These are phyloP conservation scores for Drosophila triauraria DNA, from an alignment of 1,140 invertebrate genomes.

Conservation along the genomic window DNA sequence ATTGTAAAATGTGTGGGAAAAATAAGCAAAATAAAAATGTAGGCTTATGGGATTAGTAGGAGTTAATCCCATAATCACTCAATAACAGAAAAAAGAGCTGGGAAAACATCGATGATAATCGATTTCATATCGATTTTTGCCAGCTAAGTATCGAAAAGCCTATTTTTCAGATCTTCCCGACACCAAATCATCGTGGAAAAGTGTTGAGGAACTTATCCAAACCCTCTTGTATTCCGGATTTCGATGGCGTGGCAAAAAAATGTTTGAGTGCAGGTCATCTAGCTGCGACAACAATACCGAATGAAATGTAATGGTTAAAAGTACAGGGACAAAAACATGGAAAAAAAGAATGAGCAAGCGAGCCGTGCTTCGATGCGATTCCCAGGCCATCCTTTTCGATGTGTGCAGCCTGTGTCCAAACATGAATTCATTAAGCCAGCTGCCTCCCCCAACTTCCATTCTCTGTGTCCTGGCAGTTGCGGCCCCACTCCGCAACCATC, in stretches of 20 bases:
- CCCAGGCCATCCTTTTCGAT: conserved; percentile 27
- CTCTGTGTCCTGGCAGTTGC: conserved; percentile 8
- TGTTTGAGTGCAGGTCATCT: conserved; percentile 14
- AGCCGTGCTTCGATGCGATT: conserved; percentile 20
- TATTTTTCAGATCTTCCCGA: background rate
- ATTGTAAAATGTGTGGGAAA: background rate
- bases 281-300: conserved; percentile 64
- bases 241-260: too few species aligned
- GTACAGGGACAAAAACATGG: conserved; percentile 25
- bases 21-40: background rate
- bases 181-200: background rate
- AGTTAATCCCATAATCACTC: background rate
- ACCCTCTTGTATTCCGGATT: background rate
- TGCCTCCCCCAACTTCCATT: conserved; percentile 6
- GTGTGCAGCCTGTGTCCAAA: conserved; percentile 53
- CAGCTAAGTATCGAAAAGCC: too few species aligned
- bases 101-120: background rate
- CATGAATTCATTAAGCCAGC: conserved; percentile 78
- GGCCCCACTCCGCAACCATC: background rate
- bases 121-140: background rate
- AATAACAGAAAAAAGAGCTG: background rate
- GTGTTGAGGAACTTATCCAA: background rate
- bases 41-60: too few species aligned
- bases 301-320: conserved; percentile 83
- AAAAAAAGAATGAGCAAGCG: conserved; percentile 11